Base-by-base conservation (phyloP, 2,113 vertebrate species). In the Oreochromis spilurus region DNA sequence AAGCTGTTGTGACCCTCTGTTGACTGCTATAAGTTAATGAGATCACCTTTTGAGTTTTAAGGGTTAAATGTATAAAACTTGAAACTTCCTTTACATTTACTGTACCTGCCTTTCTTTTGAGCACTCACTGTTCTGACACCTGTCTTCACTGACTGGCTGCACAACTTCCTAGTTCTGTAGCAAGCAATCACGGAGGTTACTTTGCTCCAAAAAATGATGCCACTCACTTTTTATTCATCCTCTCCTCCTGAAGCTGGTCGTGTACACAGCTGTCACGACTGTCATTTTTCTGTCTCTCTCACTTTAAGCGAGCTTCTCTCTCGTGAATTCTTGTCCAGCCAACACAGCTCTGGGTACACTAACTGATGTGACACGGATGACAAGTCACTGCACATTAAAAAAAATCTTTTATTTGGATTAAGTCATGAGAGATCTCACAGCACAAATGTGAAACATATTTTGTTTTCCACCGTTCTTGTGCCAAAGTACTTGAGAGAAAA, bases 391-490 rank as follows among this genome's bases (percentile, higher is more conserved):
- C 58, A 36, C 54, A 36, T 85, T 78, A 72, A 83, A 79, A 83
- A 79, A 67, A 10, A 36, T 34, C n/a, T 72, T 65, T 67, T 40
- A 48, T 58, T 55, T 88, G 80, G 77, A 92, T 24, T 58, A 16
- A 50, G 78, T 50, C 52, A 17, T n/a, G 31, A 84, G 43, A 38
- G 85, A 81, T 87, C 43, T 88, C 24, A 3, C 58, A 24, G 77
- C 67, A 48, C 43, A 90, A 87, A 87, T 70, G 84, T 82, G 70
- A 84, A 88, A 40, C 84, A 88, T 85, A 89, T 86, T 89, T 88
- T 70, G 84, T 84, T 92, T 86, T 86, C 58, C 67, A 82, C 67
- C 13, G 43, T 26, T 82, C 21, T 31, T 82, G 45, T 84, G 79
- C 81, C 72, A 84, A 55, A 79, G 52, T n/a, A 79, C 55, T 77